A percentile compares a stretch with the other conserved stretches of the same genome.
Evolutionary conservation across 2,888 invertebrate genomes (phyloP).

Genomic region (Digitonthophagus gazella): DNA sequence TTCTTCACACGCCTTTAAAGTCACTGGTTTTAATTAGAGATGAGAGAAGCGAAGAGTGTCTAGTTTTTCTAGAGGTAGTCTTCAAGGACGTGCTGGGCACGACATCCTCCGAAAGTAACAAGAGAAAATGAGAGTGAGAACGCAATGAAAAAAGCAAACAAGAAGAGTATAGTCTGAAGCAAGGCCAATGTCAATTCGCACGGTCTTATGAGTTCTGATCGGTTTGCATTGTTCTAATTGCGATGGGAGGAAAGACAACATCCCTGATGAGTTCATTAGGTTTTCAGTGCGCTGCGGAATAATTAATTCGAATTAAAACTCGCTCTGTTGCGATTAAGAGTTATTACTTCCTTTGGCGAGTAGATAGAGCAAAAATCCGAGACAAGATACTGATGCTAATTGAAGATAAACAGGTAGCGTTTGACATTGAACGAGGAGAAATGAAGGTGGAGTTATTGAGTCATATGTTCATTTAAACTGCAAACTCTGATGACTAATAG

Average conservation of each 20-base stretch:
- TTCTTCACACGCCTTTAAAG: background rate
- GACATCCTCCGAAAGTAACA: slow-evolving; percentile 6
- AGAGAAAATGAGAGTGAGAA: slow-evolving; percentile 5
- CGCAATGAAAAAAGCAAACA: slow-evolving; percentile 1
- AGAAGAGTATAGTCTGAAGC: background rate
- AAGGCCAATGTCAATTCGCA: slow-evolving; percentile 13
- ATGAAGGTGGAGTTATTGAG: slow-evolving; percentile 5
- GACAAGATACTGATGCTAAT: background rate
- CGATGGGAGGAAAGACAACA: slow-evolving; percentile 18
- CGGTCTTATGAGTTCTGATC: slow-evolving; percentile 8
- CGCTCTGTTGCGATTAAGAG: slow-evolving; percentile 6
- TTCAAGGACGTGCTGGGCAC: background rate
- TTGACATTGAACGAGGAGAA: slow-evolving; percentile 9
- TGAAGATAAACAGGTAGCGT: background rate
- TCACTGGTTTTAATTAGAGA: background rate
- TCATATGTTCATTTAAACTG: slow-evolving; percentile 3
- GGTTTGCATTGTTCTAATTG: slow-evolving; percentile 22
- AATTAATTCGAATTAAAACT: slow-evolving; percentile 6
- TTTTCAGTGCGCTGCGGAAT: background rate
- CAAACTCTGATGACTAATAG: background rate
- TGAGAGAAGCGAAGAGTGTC: too few species aligned
- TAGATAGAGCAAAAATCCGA: background rate
- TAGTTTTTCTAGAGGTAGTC: background rate
- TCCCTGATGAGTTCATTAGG: slow-evolving; percentile 22
- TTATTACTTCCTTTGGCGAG: slow-evolving; percentile 5